These are phyloP conservation scores for Drosophila limbata DNA, from an alignment of 2,888 invertebrate species.

Conservation along the genomic window DNA sequence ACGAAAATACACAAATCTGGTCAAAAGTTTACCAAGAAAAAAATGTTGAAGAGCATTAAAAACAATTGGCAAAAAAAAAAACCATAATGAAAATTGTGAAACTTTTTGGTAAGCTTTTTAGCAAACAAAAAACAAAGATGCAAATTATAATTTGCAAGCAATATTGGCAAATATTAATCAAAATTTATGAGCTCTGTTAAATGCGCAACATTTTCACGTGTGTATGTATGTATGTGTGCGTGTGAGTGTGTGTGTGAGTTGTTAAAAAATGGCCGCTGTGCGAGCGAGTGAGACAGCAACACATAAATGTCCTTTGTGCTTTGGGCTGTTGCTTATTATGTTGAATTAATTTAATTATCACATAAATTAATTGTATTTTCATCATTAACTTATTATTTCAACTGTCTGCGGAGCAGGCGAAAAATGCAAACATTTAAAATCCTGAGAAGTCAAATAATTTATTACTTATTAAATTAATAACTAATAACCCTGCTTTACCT, in stretches of 20 bases:
- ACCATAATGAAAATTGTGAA: conserved; percentile 25
- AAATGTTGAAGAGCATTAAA: conserved; percentile 19
- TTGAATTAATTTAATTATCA: neutral
- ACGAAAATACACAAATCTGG: conserved; percentile 8
- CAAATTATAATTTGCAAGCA: neutral
- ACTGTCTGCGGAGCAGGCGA: neutral
- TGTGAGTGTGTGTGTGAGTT: conserved; percentile 28
- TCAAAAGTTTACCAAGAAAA: conserved; percentile 71
- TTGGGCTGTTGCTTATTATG: conserved; percentile 53
- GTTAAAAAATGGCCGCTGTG: conserved; percentile 66
- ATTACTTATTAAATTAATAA: too few species aligned
- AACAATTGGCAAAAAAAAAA: conserved; percentile 34
- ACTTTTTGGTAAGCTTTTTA: conserved; percentile 76
- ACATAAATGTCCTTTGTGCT: neutral
- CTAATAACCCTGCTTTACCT: too few species aligned
- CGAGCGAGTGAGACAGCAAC: conserved; percentile 22
- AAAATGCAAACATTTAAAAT: neutral
- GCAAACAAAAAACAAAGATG: conserved; percentile 12
- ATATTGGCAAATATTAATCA: conserved; percentile 27
- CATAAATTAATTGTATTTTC: neutral
- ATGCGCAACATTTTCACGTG: conserved; percentile 35
- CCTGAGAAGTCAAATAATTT: too few species aligned
- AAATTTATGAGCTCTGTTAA: conserved; percentile 10
- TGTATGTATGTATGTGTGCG: conserved; percentile 29
- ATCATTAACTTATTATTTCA: neutral